Conservation (phyloP, 2,888 invertebrate genomes). For the Melinaea marsaeus region DNA sequence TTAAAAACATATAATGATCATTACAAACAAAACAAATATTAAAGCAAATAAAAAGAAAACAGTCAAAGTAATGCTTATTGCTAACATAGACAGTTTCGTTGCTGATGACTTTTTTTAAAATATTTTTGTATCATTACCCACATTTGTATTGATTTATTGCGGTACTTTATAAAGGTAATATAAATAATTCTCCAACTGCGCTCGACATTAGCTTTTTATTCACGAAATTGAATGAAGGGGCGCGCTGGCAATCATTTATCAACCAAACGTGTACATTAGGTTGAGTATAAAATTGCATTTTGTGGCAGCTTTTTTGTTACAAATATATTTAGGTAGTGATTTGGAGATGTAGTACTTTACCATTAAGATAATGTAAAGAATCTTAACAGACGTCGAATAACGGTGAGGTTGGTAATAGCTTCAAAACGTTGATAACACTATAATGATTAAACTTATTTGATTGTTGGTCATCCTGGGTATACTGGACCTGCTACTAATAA, state of each 20-base stretch:
- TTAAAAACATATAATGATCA: neutral
- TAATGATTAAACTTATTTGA: too few species aligned
- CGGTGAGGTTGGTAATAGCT: too few species aligned
- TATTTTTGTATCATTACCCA: conserved; percentile 7
- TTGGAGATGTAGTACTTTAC: too few species aligned
- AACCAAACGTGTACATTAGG: conserved; percentile 41
- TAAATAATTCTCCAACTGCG: conserved; percentile 37
- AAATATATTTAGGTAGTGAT: too few species aligned
- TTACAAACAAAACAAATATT: neutral
- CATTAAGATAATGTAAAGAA: too few species aligned
- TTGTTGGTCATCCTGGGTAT: too few species aligned
- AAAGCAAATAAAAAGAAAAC: neutral
- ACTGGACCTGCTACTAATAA: too few species aligned
- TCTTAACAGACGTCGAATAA: too few species aligned
- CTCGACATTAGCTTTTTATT: conserved; percentile 39
- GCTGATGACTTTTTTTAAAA: neutral
- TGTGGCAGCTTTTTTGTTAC: conserved; percentile 28
- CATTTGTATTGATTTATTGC: conserved; percentile 8
- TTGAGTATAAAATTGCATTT: conserved; percentile 37
- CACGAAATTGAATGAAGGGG: conserved; percentile 40
- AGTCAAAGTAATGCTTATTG: neutral
- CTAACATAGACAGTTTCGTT: neutral
- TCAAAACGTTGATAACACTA: too few species aligned
- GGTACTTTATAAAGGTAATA: conserved; percentile 26
- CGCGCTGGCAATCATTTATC: conserved; percentile 40